Evolutionary conservation across 2,797 vertebrate genomes (phyloP).

Genomic region (Fistularia commersonii): DNA sequence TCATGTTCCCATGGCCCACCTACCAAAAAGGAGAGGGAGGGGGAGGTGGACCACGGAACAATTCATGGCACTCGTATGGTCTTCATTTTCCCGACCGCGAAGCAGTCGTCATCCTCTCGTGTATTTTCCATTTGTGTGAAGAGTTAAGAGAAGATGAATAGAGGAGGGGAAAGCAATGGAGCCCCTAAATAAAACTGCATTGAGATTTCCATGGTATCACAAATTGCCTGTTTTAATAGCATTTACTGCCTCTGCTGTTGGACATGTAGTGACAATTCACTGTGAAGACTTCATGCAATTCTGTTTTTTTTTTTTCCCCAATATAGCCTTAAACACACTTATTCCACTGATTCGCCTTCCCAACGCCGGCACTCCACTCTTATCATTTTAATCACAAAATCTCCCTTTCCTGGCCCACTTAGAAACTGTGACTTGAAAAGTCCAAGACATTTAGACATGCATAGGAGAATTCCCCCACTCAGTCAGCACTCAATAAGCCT

Average conservation of each 20-base stretch:
- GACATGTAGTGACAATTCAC: constrained; percentile 28
- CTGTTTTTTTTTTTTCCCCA: constrained; percentile 50
- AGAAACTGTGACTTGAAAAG: constrained; percentile 56
- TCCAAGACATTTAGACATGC: constrained; percentile 48
- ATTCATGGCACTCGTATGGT: constrained; percentile 60
- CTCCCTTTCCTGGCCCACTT: constrained; percentile 21
- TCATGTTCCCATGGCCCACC: constrained; percentile 61
- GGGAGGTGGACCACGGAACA: constrained; percentile 60
- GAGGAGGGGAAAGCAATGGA: constrained; percentile 13
- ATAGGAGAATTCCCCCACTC: constrained; percentile 36
- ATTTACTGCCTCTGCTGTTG: constrained; percentile 25
- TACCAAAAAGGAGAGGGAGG: constrained; percentile 55
- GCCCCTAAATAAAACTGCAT: constrained; percentile 7
- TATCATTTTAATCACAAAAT: constrained; percentile 49
- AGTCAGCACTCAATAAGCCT: constrained; percentile 41
- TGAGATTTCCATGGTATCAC: constrained; percentile 33
- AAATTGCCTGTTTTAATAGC: constrained; percentile 34
- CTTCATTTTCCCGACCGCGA: constrained; percentile 60
- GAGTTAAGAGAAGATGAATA: constrained; percentile 12
- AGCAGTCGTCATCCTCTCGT: constrained; percentile 32
- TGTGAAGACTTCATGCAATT: constrained; percentile 35
- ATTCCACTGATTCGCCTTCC: constrained; percentile 8
- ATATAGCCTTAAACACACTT: constrained; percentile 47
- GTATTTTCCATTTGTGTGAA: constrained; percentile 48
- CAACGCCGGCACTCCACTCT: constrained; percentile 32